Percentiles rank a stretch among this genome's conserved stretches.
These are phyloP conservation scores for Colostygia pectinataria DNA, from an alignment of 2,888 invertebrate species.

Conservation along the genomic window DNA sequence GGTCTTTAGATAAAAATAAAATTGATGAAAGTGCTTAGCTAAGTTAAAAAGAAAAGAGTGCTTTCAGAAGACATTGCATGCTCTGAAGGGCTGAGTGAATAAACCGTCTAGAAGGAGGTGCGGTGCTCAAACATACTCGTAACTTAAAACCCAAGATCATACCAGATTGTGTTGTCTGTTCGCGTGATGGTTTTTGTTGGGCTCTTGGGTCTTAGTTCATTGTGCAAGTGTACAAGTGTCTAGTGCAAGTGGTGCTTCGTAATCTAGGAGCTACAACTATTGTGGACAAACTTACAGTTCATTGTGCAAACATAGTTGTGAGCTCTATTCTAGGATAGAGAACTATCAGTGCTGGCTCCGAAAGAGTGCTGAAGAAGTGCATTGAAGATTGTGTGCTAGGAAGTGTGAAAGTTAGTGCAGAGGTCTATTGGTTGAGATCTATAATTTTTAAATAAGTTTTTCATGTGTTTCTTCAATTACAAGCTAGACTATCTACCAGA, in stretches of 20 bases:
- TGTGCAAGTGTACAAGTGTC: conserved; percentile 67
- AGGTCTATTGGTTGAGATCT: conserved; percentile 72
- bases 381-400: conserved; percentile 75
- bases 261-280: conserved; percentile 70
- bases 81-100: conserved; percentile 36
- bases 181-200: conserved; percentile 39
- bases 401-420: conserved; percentile 76
- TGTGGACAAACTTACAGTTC: conserved; percentile 66
- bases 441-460: conserved; percentile 52
- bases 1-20: conserved; percentile 48
- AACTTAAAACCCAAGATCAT: conserved; percentile 51
- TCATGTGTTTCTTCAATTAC: too few relatives aligned
- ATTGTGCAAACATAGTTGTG: conserved; percentile 71
- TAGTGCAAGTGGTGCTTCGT: conserved; percentile 65
- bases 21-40: conserved; percentile 40
- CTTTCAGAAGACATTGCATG: conserved; percentile 43
- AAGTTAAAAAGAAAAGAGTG: conserved; percentile 38
- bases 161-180: conserved; percentile 28
- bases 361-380: conserved; percentile 73
- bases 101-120: conserved; percentile 31
- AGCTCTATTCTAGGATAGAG: conserved; percentile 76
- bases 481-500: too few relatives aligned
- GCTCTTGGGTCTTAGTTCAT: conserved; percentile 65
- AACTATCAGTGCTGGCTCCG: conserved; percentile 64
- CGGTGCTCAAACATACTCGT: conserved; percentile 29